phyloP scores from a whole-genome alignment of 1,140 invertebrate genomes.

The Nymphalis io region DNA sequence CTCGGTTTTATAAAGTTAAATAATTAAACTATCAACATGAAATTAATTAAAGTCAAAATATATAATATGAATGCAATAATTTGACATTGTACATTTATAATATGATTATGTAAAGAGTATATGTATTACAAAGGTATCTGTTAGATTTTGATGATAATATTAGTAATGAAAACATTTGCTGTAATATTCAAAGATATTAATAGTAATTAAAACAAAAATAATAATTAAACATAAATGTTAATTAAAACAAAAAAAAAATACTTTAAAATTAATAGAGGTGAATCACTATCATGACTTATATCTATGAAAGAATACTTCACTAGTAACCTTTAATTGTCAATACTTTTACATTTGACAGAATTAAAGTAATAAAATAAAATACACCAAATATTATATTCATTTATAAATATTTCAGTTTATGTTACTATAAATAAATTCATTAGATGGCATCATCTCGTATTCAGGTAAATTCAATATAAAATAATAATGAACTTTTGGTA shows the following conservation, averaged over 20 bases:
- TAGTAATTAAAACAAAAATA: too few relatives aligned
- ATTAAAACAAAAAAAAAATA: neutral
- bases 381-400: constrained; percentile 5
- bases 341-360: constrained; percentile 29
- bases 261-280: neutral
- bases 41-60: neutral
- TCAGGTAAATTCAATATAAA: constrained; percentile 48
- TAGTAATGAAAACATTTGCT: too few relatives aligned
- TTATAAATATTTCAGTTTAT: constrained; percentile 30
- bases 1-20: neutral
- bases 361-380: constrained; percentile 20
- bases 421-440: constrained; percentile 32
- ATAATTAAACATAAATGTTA: neutral
- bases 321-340: constrained; percentile 30
- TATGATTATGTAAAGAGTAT: too few relatives aligned
- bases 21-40: neutral
- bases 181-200: too few relatives aligned
- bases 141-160: too few relatives aligned
- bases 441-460: constrained; percentile 75
- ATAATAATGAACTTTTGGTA: constrained; percentile 10
- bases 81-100: too few relatives aligned
- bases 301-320: constrained; percentile 9
- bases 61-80: too few relatives aligned
- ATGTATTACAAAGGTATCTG: too few relatives aligned
- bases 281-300: neutral